These are phyloP conservation scores for Benthochromis sp. DNA, from an alignment of 2,113 vertebrate species.

Conservation along the genomic window DNA sequence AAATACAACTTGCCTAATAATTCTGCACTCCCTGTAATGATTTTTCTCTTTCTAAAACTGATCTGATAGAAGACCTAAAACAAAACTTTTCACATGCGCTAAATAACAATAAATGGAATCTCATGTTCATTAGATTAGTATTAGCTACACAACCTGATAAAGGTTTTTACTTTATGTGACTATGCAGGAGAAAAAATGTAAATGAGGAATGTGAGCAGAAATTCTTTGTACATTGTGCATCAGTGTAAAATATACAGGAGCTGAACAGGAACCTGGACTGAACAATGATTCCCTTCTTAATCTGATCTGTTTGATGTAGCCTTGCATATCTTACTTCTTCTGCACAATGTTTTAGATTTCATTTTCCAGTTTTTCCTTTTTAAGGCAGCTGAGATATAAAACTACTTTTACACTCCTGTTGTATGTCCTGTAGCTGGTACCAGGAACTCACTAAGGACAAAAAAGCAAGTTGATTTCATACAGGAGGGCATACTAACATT, in stretches of 20 bases:
- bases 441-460: background rate
- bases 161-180: background rate
- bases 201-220: background rate
- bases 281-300: background rate
- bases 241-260: background rate
- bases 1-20: no score
- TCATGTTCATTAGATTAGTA: background rate
- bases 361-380: background rate
- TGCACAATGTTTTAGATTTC: background rate
- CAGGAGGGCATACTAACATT: background rate
- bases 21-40: background rate
- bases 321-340: background rate
- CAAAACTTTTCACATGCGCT: background rate
- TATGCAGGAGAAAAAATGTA: background rate
- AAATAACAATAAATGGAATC: background rate
- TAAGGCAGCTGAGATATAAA: background rate
- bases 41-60: background rate
- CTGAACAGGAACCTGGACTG: background rate
- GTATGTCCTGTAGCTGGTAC: background rate
- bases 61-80: background rate
- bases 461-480: background rate
- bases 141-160: fast-evolving
- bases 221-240: background rate
- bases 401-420: background rate
- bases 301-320: background rate